These are phyloP conservation scores for Oreochromis aureus DNA, from an alignment of 2,113 vertebrate genomes.

Conservation along the genomic window DNA sequence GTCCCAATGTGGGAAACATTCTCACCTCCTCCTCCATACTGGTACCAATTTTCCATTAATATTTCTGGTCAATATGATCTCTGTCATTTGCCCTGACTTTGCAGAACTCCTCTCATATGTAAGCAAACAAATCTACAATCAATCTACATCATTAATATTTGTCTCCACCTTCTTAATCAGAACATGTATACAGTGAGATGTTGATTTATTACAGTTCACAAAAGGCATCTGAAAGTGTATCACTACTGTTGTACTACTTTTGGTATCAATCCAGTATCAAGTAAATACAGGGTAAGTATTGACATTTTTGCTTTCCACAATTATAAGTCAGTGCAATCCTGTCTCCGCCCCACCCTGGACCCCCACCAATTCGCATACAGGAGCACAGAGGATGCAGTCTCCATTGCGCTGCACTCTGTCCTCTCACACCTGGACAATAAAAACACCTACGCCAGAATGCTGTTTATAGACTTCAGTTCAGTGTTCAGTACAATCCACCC, in stretches of 20 bases:
- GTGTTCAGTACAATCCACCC: too few relatives aligned
- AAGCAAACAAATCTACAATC: background rate
- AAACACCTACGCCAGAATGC: too few relatives aligned
- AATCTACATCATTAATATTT: background rate
- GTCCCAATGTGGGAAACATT: background rate
- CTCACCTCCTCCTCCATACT: background rate
- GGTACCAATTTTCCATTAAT: background rate
- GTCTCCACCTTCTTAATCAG: background rate
- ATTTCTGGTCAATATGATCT: background rate
- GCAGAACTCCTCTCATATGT: background rate
- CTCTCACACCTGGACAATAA: too few relatives aligned
- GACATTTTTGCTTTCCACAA: background rate
- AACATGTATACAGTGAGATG: background rate
- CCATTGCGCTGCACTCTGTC: too few relatives aligned
- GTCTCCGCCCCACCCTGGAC: too few relatives aligned
- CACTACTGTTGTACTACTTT: background rate
- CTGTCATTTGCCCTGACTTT: background rate
- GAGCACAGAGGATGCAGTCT: too few relatives aligned
- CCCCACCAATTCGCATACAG: too few relatives aligned
- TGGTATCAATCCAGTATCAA: too few relatives aligned
- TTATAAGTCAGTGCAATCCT: background rate
- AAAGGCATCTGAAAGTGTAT: background rate
- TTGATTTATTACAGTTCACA: background rate
- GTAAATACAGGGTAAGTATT: too few relatives aligned
- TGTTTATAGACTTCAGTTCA: too few relatives aligned